Evolutionary conservation across 2,888 invertebrate species (phyloP), one percentile per base, ranked within the genome.

Genomic region (Timandra comae): DNA sequence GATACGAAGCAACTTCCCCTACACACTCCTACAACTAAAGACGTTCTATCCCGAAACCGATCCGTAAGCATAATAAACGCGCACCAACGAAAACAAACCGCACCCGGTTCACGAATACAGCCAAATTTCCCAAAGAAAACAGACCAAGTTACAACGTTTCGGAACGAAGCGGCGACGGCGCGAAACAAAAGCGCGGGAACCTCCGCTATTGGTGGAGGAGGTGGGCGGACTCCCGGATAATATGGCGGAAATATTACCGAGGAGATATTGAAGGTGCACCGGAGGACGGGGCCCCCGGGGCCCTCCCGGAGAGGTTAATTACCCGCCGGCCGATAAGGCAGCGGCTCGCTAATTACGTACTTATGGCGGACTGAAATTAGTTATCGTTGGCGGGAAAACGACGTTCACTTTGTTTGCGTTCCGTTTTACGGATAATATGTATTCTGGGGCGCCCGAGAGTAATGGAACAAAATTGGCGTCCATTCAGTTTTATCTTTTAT

Each of bases 291-390:
- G 51, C 49, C 44, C 53, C 45, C 41, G 32, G n/a, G 48, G 56
- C 56, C 70, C 70, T 68, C 64, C 45, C 65, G 72, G 73, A n/a
- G n/a, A 84, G 85, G 85, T 85, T 85, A 85, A 85, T 85, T 84
- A 84, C 84, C 81, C 79, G 62, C 77, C 74, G 72, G 81, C 80
- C 79, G 84, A 85, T 85, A 84, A 85, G 85, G 82, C 82, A 85
- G 76, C 72, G 82, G 84, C 79, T 71, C 81, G 84, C 85, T 85
- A 85, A 85, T 84, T 84, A 85, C 81, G 79, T 82, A 85, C 85
- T 85, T 85, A 85, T 80, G 81, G 84, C 79, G 75, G 81, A 75
- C 82, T 74, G 82, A 82, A 84, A 85, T 84, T 85, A 85, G 82
- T 85, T 85, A 85, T 85, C 81, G 84, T 74, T 72, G 77, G 75